Conservation (phyloP, 1,140 invertebrate species). For the Globodera rostochiensis region DNA sequence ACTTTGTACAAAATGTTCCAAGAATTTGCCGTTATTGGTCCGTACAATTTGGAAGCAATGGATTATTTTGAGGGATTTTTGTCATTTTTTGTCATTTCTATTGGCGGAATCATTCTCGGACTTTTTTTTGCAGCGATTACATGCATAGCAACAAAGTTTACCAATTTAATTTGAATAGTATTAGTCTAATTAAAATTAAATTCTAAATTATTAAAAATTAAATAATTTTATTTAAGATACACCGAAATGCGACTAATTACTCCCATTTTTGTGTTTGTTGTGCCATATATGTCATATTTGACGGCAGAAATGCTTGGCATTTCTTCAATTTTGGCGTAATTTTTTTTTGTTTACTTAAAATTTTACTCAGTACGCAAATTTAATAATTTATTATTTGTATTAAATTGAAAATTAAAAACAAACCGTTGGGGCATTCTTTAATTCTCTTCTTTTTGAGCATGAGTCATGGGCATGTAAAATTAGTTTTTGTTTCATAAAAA, state of each 20-base stretch:
- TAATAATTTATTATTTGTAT: too few species aligned
- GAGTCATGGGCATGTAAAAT: too few species aligned
- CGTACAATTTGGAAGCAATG: conserved; percentile 48
- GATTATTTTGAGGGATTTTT: conserved; percentile 80
- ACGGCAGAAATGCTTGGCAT: conserved; percentile 59
- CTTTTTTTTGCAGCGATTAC: conserved; percentile 91
- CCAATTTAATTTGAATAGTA: not conserved
- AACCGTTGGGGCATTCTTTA: too few species aligned
- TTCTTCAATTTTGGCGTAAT: conserved; percentile 62
- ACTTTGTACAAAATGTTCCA: conserved; percentile 74
- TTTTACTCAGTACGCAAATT: not conserved
- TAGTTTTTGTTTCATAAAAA: too few species aligned
- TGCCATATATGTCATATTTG: conserved; percentile 60
- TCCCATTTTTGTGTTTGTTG: conserved; percentile 60
- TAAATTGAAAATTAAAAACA: too few species aligned
- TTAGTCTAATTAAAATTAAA: not conserved
- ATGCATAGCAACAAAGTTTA: conserved; percentile 69
- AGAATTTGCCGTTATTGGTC: conserved; percentile 72
- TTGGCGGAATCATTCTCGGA: conserved; percentile 90
- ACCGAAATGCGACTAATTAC: conserved; percentile 33
- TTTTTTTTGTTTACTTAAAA: not conserved
- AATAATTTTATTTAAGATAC: conserved; percentile 8
- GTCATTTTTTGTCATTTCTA: conserved; percentile 89
- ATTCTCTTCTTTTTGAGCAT: too few species aligned
- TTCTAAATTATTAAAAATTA: not conserved